Conservation (phyloP, 2,797 vertebrate species). For the Periparus ater region DNA sequence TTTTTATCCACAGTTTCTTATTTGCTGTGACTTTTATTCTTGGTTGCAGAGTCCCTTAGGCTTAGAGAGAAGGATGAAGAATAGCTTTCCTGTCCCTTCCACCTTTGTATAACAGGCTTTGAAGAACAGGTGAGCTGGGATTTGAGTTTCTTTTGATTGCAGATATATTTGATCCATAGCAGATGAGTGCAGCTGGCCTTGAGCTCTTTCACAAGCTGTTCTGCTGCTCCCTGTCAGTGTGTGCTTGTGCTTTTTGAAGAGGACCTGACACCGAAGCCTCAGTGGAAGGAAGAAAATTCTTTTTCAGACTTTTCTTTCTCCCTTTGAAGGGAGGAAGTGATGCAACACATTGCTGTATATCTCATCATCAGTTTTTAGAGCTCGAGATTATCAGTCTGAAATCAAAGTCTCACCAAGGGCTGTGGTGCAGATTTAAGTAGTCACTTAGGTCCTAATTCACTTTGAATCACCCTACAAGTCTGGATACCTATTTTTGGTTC, state of each 20-base stretch:
- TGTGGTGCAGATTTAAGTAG: background rate
- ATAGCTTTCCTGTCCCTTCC: background rate
- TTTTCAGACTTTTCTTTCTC: background rate
- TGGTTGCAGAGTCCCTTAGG: background rate
- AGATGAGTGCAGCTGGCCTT: background rate
- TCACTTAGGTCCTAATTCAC: background rate
- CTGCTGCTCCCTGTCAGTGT: background rate
- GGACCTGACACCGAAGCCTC: background rate
- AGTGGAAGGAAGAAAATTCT: background rate
- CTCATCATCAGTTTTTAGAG: background rate
- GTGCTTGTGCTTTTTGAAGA: background rate
- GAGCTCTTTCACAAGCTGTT: background rate
- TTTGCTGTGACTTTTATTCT: background rate
- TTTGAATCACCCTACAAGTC: background rate
- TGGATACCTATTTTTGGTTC: background rate
- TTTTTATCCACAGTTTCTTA: background rate
- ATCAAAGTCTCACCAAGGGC: background rate
- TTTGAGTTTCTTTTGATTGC: background rate
- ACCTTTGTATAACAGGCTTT: background rate
- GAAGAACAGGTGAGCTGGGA: background rate
- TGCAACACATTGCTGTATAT: accelerated
- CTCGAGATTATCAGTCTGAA: background rate
- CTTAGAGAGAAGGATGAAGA: background rate
- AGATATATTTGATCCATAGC: background rate
- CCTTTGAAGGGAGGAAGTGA: background rate